Evolutionary conservation across 2,113 vertebrate species (phyloP), one percentile per base, ranked within the genome.

Genomic region (Calcarius ornatus): DNA sequence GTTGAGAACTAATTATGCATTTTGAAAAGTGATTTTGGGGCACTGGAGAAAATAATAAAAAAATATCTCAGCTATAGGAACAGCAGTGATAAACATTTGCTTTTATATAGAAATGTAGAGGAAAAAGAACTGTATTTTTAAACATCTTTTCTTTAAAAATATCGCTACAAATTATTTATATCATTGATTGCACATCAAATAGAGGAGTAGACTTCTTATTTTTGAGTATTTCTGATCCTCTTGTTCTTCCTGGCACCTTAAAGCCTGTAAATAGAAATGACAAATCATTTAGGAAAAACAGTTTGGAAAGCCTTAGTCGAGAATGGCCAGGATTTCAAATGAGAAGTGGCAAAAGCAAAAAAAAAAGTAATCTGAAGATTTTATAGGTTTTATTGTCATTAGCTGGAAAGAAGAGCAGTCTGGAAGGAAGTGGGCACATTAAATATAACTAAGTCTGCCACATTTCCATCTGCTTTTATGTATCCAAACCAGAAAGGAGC

Each of bases 391-490:
- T 48, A n/a, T 80, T 95, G 85, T 76, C 25, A 42, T 82, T 82
- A 80, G 60, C 28, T 83, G 63, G 22, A 61, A 77, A 90, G 72
- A 61, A 19, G 19, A 81, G 51, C 79, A 66, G 86, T 51, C 82
- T 95, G 88, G 42, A 88, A 86, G 72, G 72, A 94, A 92, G 72
- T 42, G 81, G 51, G 47, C 64, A 86, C 80, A 66, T 90, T 93
- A 93, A 88, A 88, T 81, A 86, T 15, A 86, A 75, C 64, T 47
- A 54, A 86, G 68, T 86, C 88, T 95, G 82, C 80, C 90, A 88
- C 76, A 10, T 94, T 93, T 92, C 92, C 94, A 93, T 95, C 95
- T 96, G 94, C 56, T 93, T 97, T 92, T 88, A 86, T 92, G 60
- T 88, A 94, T 83, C 91, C 43, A 78, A 78, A 92, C 3, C 80